Conservation (phyloP, 2,113 vertebrate genomes). For the Brienomyrus brachyistius region DNA sequence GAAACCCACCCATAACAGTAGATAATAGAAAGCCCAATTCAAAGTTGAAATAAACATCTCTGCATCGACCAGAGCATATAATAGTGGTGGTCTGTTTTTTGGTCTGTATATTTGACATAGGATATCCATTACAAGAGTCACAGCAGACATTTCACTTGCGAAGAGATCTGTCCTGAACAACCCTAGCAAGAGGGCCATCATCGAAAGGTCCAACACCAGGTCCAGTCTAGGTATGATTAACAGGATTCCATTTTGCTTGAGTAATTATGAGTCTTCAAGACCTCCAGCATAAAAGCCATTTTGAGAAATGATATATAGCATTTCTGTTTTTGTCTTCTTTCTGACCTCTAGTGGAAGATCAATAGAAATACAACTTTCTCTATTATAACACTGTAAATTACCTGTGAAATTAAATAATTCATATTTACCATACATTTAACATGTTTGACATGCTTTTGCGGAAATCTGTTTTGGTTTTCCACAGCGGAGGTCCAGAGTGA, state of each 20-base stretch:
- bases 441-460: neutral
- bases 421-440: neutral
- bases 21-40: too few relatives aligned
- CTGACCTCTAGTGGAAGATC: slow-evolving; percentile 1
- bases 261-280: neutral
- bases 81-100: neutral
- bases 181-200: slow-evolving; percentile 95
- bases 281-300: neutral
- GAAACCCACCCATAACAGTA: neutral
- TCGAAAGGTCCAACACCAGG: slow-evolving; percentile 91
- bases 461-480: slow-evolving; percentile 26
- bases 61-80: neutral
- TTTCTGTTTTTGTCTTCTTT: neutral
- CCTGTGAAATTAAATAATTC: neutral
- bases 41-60: too few relatives aligned
- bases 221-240: slow-evolving; percentile 88
- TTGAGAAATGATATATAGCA: neutral
- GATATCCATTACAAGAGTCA: slow-evolving; percentile 98
- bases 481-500: slow-evolving; percentile 96
- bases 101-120: slow-evolving; percentile 55
- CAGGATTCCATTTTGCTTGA: neutral
- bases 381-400: neutral
- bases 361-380: neutral
- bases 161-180: slow-evolving; percentile 98
- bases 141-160: slow-evolving; percentile 96